Percentiles rank a stretch among this genome's conserved stretches.
Evolutionary conservation across 2,797 vertebrate genomes (phyloP).

Genomic region (Eleutherodactylus coqui): DNA sequence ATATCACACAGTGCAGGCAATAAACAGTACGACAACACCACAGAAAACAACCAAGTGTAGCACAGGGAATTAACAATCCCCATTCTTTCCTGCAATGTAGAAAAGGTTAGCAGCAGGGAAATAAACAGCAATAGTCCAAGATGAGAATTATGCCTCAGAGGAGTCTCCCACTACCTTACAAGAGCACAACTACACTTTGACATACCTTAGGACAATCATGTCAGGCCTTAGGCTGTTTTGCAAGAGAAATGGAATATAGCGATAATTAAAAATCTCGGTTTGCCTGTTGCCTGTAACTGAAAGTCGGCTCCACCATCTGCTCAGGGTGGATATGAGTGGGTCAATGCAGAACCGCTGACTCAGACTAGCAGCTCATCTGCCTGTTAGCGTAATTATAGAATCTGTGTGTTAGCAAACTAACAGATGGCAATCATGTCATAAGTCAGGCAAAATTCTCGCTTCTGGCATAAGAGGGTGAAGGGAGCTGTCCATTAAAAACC

Average conservation of each 20-base stretch:
- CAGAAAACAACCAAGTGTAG: too few species aligned
- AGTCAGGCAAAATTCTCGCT: slow-evolving; percentile 34
- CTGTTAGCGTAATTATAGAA: slow-evolving; percentile 37
- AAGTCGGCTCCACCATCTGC: slow-evolving; percentile 53
- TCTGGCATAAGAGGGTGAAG: slow-evolving; percentile 30
- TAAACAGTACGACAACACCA: too few species aligned
- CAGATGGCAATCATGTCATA: slow-evolving; percentile 52
- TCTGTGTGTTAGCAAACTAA: slow-evolving; percentile 28
- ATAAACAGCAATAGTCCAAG: too few species aligned
- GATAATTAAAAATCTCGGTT: slow-evolving; percentile 15
- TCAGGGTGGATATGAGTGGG: slow-evolving; percentile 11
- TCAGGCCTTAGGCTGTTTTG: neutral
- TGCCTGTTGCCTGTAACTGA: slow-evolving; percentile 12
- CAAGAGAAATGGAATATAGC: neutral
- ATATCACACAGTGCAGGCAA: too few species aligned
- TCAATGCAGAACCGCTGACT: slow-evolving; percentile 41
- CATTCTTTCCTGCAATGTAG: too few species aligned
- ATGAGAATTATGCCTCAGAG: too few species aligned
- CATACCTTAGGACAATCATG: neutral
- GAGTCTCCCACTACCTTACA: too few species aligned
- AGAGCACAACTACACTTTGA: neutral
- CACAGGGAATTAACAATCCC: too few species aligned
- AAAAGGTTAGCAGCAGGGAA: too few species aligned
- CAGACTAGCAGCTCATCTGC: slow-evolving; percentile 36
- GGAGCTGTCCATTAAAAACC: slow-evolving; percentile 20